A percentile compares a stretch with the other conserved stretches of the same genome.
Conservation (phyloP, 2,113 vertebrate species). For the Hemichromis elongatus region DNA sequence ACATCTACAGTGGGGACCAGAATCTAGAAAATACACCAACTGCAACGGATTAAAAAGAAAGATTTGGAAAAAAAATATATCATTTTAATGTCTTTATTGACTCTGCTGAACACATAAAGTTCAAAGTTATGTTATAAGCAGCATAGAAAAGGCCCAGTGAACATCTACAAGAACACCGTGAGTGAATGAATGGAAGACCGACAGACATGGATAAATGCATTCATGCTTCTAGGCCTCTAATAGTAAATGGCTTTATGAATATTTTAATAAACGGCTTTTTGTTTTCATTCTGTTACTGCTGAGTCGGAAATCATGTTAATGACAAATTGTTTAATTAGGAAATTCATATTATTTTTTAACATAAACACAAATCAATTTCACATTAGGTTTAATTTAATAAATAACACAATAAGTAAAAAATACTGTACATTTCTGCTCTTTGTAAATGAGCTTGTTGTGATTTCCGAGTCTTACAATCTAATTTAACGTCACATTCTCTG, state of each 20-base stretch:
- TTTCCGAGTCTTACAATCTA: background rate
- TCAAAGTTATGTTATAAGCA: conserved; percentile 36
- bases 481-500: background rate
- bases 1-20: background rate
- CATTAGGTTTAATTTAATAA: background rate
- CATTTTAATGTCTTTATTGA: conserved; percentile 82
- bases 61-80: conserved; percentile 70
- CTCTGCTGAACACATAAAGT: conserved; percentile 77
- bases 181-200: background rate
- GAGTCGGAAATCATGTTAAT: background rate
- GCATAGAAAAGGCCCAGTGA: conserved; percentile 42
- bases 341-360: background rate
- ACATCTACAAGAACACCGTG: conserved; percentile 18
- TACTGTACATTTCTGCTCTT: background rate
- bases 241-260: background rate
- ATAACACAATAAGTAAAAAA: conserved; percentile 12
- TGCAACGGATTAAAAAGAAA: conserved; percentile 59
- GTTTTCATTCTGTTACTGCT: background rate
- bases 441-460: background rate
- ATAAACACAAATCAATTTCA: background rate
- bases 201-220: background rate
- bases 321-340: background rate
- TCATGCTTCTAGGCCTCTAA: background rate
- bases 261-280: background rate
- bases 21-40: background rate